phyloP scores from a whole-genome alignment of 2,797 vertebrate genomes.

The Danio kyathit region DNA sequence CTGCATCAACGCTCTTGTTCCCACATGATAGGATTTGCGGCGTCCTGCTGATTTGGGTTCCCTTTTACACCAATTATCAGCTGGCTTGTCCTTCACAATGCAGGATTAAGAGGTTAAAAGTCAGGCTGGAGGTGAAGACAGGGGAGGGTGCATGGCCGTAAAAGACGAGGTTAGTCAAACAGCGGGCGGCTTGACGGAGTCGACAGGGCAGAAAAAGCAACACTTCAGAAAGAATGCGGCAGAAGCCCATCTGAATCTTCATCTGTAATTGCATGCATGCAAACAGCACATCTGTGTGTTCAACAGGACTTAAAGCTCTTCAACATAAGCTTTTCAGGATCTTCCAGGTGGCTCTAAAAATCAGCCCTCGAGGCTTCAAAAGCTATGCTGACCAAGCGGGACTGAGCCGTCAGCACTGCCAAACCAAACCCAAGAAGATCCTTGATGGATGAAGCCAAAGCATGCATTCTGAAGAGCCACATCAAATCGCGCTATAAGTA shows the following conservation, averaged over 20 bases:
- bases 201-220: conserved; percentile 68
- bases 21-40: not conserved
- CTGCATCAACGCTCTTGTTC: not conserved
- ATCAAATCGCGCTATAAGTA: conserved; percentile 76
- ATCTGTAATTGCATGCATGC: not conserved
- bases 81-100: conserved; percentile 54
- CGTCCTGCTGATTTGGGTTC: conserved; percentile 20
- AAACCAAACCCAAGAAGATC: conserved; percentile 79
- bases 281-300: not conserved
- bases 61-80: conserved; percentile 65
- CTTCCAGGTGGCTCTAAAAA: conserved; percentile 55
- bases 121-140: conserved; percentile 67
- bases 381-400: conserved; percentile 72
- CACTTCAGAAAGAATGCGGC: conserved; percentile 31
- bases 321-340: not conserved
- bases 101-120: conserved; percentile 78
- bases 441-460: conserved; percentile 73
- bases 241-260: conserved; percentile 46
- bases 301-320: not conserved
- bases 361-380: conserved; percentile 69
- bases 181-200: conserved; percentile 60
- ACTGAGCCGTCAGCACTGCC: conserved; percentile 68
- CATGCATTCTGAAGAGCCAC: conserved; percentile 80
- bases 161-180: conserved; percentile 60
- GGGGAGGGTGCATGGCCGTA: conserved; percentile 22